Evolutionary conservation across 2,113 vertebrate species (phyloP), one percentile per base, ranked within the genome.

Genomic region (Dromas ardeola): DNA sequence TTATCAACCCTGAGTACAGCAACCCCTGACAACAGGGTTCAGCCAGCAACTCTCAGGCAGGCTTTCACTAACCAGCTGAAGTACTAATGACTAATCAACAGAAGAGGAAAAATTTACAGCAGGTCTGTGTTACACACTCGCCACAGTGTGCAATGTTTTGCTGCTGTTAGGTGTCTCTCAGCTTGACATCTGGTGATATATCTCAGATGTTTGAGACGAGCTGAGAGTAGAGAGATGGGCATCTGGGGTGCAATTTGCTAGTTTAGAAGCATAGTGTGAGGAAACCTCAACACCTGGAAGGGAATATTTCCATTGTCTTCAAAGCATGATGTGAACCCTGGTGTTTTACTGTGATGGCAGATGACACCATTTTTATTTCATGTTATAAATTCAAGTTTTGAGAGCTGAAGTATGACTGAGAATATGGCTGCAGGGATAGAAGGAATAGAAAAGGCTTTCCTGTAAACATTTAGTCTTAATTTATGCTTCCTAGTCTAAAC

Each of bases 241-340:
- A 86, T 61, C 91, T 90, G 71, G 91, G 91, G 93, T 78, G 86
- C 73, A 61, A 42, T 92, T 97, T 93, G 34, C 63, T 86, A 65
- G 26, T 67, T 86, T 56, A 74, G 79, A 55, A 91, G 67, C 55
- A 43, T 50, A 38, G 81, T 40, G 38, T 71, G 81, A 95, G 74
- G 89, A 95, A 91, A 84, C 87, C 74, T 97, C 1, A 2, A 10
- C 84, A 85, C 88, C 84, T 94, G 86, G 84, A 85, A 94, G 58
- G 73, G 58, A 90, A 73, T 72, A 80, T 76, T 96, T 81, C 83
- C 25, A 10, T 29, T 63, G 47, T 47, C 86, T 94, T 73, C 45
- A 67, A 89, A 76, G 73, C 8, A 43, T 38, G 36, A 0, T 19
- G 40, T 47, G 77, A 94, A 36, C 81, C 66, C 59, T 73, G 43